These are phyloP conservation scores for Sebastes cheni DNA, from an alignment of 2,797 vertebrate genomes.

Conservation along the genomic window DNA sequence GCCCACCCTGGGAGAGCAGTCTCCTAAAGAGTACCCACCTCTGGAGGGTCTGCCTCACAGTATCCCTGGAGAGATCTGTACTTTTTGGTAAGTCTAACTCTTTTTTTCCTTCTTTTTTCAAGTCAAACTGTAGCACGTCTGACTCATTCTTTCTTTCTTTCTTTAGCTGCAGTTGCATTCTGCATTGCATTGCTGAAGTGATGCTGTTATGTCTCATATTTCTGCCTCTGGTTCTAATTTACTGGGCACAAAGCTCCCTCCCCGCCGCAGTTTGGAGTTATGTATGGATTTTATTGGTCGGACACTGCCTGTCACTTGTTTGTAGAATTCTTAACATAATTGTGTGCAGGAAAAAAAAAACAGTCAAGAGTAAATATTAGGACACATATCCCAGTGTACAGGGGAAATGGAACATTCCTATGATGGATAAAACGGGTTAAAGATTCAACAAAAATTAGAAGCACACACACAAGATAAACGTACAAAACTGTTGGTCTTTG, in stretches of 20 bases:
- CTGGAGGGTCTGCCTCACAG: conserved; percentile 5
- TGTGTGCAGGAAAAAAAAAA: conserved; percentile 2
- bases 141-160: conserved; percentile 1
- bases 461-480: background rate
- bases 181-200: conserved; percentile 18
- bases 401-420: background rate
- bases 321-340: conserved; percentile 30
- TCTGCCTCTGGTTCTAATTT: conserved; percentile 61
- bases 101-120: background rate
- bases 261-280: background rate
- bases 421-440: background rate
- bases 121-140: background rate
- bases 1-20: background rate
- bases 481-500: background rate
- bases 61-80: background rate
- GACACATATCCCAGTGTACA: background rate
- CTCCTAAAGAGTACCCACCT: background rate
- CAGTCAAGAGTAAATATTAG: background rate
- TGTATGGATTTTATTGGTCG: conserved; percentile 2
- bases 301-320: background rate
- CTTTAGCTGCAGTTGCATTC: conserved; percentile 1
- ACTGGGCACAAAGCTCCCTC: conserved; percentile 8
- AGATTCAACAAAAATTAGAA: background rate
- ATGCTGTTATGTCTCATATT: conserved; percentile 48
- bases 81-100: conserved; percentile 26